Evolutionary conservation across 2,888 invertebrate genomes (phyloP), one percentile per base, ranked within the genome.

Genomic region (Melipona bicolor): DNA sequence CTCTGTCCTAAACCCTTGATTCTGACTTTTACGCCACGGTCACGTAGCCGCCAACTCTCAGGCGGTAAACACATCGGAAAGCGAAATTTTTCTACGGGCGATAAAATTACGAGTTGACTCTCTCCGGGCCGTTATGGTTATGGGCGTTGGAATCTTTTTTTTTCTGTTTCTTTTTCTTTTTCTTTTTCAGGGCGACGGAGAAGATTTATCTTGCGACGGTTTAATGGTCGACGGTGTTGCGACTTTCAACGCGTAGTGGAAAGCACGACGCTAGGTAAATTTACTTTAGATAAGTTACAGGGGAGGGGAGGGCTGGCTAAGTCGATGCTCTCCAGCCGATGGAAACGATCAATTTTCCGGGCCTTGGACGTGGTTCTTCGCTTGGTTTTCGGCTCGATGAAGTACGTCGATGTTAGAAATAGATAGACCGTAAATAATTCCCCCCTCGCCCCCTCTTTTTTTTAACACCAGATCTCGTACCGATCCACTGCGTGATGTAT

Each of bases 1-100:
- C 19, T 61, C 56, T 68, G 70, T 76, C 67, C 67, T 82, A 72
- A 83, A 83, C 83, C 83, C 49, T 68, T 72, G 62, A 83, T 71
- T 72, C 59, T 24, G 71, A 75, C 59, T 71, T 71, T 54, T 61
- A 65, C 50, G 54, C 71, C 76, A 54, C 71, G 54, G 82, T 83
- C 76, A 76, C 82, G 82, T 82, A 81, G 36, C n/a, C 68, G 43
- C 17, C 24, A 32, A 43, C 59, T 65, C 19, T 54, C 27, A 32
- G 6, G 3, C 52, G 43, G 54, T 54, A 71, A 75, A 81, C 56
- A 61, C 15, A 75, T 50, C 36, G 67, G 72, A 76, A 81, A 74
- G 59, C 54, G 70, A 54, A 52, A 56, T 67, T 76, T 76, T 76
- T 82, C 76, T 61, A 56, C 15, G 61, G 43, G 6, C 19, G 75